phyloP scores from a whole-genome alignment of 2,113 vertebrate species.

The Garra rufa region DNA sequence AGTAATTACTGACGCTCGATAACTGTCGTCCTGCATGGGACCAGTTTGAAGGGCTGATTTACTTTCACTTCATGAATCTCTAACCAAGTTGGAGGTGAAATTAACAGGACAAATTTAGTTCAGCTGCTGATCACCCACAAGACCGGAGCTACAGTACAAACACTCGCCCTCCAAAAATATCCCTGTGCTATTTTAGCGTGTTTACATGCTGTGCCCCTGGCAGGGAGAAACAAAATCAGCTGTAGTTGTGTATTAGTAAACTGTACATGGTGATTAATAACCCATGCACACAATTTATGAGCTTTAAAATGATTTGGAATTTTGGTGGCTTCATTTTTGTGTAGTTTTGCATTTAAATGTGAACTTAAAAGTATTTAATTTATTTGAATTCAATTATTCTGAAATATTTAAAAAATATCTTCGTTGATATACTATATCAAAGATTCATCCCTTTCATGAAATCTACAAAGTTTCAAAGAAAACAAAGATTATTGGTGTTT shows the following conservation, averaged over 20 bases:
- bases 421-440: too few species aligned
- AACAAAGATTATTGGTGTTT: too few species aligned
- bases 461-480: too few species aligned
- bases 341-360: not conserved
- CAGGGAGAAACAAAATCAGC: not conserved
- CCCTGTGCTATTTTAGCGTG: constrained; percentile 31
- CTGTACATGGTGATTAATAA: not conserved
- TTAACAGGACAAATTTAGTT: not conserved
- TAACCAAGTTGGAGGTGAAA: not conserved
- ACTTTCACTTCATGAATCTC: not conserved
- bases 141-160: not conserved
- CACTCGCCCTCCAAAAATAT: not conserved
- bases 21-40: constrained; percentile 9
- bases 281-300: not conserved
- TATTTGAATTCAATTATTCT: not conserved
- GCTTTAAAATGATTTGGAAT: not conserved
- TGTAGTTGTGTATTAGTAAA: not conserved
- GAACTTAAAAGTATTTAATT: not conserved
- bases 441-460: too few species aligned
- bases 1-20: too few species aligned
- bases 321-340: not conserved
- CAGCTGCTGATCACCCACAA: not conserved
- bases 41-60: not conserved
- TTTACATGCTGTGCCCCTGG: not conserved
- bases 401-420: not conserved